Base-by-base conservation (phyloP, 2,797 vertebrate genomes). In the Pseudopleuronectes americanus region DNA sequence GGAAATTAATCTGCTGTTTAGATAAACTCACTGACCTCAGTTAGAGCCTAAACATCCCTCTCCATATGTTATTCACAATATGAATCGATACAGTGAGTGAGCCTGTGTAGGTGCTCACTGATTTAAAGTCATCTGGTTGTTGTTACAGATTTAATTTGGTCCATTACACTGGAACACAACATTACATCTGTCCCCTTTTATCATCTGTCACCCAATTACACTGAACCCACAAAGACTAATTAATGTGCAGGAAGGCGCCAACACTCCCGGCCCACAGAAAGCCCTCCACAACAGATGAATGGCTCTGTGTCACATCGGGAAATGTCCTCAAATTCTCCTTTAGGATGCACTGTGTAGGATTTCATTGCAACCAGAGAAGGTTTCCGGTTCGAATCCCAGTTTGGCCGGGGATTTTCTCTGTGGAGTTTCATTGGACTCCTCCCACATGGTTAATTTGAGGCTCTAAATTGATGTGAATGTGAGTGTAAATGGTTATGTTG, bases 141-240 rank as follows among this genome's bases (percentile, higher is more conserved):
- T 82, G 85, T 86, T 83, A 82, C 52, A 77, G 56, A 83, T 84
- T 81, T 66, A 62, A 87, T 88, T 77, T 65, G 74, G 63, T 79
- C 75, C 80, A 83, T 90, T 87, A 86, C 64, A 48, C 36, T 2
- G 45, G 59, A 68, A 61, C 67, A 68, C 38, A 65, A 67, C 67
- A 72, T 75, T 76, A 74, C 21, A 62, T 84, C 69, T 82, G 79
- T 84, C 68, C 55, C 48, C 23, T 63, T 81, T 72, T 76, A 74
- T 79, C 76, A 79, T 81, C 76, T 79, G 72, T 76, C 76, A 67
- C 10, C 52, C 51, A 83, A 67, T 89, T 83, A 82, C 55, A 68
- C 45, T 24, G 73, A 91, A 84, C 58, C 82, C 84, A 84, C 77
- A 67, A 52, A 79, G 72, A 74, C 74, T 79, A 87, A 84, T 81